Evolutionary conservation across 2,113 vertebrate genomes (phyloP).

Genomic region (Potamarius usumacintae): DNA sequence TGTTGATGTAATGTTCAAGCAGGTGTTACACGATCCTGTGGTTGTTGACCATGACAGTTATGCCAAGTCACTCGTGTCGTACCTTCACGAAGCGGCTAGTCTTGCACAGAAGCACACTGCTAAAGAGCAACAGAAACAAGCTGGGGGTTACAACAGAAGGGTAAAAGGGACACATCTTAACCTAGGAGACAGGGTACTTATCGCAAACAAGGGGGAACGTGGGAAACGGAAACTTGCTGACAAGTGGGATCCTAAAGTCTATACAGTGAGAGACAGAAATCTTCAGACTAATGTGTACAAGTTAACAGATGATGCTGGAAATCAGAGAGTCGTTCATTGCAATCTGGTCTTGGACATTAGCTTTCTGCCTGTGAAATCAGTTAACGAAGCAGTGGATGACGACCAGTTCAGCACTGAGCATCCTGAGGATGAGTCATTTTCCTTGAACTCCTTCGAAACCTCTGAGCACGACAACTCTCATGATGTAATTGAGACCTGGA

Average conservation of each 20-base stretch:
- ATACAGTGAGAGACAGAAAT: too few species aligned
- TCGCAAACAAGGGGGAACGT: background rate
- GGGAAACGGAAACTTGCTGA: background rate
- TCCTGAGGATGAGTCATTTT: too few species aligned
- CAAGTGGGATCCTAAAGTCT: slow-evolving; percentile 2
- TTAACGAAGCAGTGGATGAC: too few species aligned
- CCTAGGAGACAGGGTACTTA: background rate
- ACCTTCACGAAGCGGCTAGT: background rate
- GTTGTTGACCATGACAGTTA: background rate
- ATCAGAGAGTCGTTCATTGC: background rate
- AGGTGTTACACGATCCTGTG: background rate
- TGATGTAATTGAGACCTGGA: too few species aligned
- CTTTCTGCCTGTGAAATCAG: background rate
- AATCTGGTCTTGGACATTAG: slow-evolving; percentile 21
- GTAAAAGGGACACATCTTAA: background rate
- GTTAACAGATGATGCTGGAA: background rate
- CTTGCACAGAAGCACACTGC: background rate
- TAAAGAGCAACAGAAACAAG: background rate
- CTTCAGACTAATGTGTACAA: background rate
- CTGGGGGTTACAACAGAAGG: background rate
- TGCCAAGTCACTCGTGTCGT: background rate
- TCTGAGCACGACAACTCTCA: too few species aligned
- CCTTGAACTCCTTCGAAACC: too few species aligned
- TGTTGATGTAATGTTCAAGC: background rate
- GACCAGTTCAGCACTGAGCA: too few species aligned